Evolutionary conservation across 2,888 invertebrate species (phyloP), one percentile per base, ranked within the genome.

Genomic region (Drosophila koepferae): DNA sequence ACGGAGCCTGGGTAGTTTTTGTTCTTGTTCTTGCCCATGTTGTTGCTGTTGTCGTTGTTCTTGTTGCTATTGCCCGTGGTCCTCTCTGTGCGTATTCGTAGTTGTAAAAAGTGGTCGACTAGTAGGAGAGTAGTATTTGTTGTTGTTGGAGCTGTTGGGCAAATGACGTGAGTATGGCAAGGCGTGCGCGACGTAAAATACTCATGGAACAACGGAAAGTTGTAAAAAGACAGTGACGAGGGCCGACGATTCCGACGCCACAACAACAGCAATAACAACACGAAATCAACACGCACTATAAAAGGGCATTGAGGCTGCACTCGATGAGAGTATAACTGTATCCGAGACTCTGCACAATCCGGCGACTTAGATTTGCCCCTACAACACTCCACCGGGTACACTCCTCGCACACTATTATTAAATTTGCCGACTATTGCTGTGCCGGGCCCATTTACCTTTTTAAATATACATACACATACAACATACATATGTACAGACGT

Each of bases 91-190:
- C 88, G 85, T 85, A 82, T 69, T 71, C 67, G 72, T 69, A 82
- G 74, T 72, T 78, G 67, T 74, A 73, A 71, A 72, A 75, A 74
- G 70, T 59, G 65, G 61, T 73, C 68, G 72, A 58, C 72, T 69
- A 75, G 72, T 64, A 64, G 63, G 67, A 72, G 74, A 78, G 69
- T 75, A 56, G 75, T 72, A 69, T 63, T 73, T 74, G 62, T 66
- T 72, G 62, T 71, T 68, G 55, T 44, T 64, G 65, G 28, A 41
- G 63, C 54, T 77, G 73, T 53, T 71, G 64, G 77, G 72, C 77
- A 83, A 81, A 86, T 86, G 86, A 86, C 88, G 86, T 86, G 88
- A 89, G 86, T 80, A 71, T 67, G 72, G 68, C 74, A 63, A 71
- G 66, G 79, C 75, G 79, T 69, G 72, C 56, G 74, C 74, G 77